Evolutionary conservation across 2,797 vertebrate species (phyloP).

Genomic region (Esox masquinongy): DNA sequence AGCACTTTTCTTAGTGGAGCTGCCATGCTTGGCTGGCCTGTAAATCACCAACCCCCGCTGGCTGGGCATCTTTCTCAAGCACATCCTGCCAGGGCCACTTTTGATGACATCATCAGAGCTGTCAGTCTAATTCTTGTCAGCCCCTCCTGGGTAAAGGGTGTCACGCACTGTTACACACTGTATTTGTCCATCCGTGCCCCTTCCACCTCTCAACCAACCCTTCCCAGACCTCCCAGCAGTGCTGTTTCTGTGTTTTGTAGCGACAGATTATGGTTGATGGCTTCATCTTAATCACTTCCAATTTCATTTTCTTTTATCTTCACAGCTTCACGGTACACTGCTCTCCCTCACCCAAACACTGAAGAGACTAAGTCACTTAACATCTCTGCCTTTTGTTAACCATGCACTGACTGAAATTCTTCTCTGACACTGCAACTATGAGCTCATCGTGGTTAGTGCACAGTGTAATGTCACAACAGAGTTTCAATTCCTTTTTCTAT

Average conservation of each 20-base stretch:
- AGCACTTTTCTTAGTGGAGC: conserved; percentile 53
- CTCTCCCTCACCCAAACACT: conserved; percentile 7
- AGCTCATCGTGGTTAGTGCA: neutral
- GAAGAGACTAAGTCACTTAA: conserved; percentile 40
- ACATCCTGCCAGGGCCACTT: conserved; percentile 58
- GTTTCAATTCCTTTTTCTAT: neutral
- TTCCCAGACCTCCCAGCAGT: conserved; percentile 49
- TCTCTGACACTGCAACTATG: neutral
- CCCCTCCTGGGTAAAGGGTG: conserved; percentile 59
- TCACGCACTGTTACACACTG: conserved; percentile 69
- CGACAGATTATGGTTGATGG: conserved; percentile 68
- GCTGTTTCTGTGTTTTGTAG: conserved; percentile 45
- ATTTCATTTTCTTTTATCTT: conserved; percentile 72
- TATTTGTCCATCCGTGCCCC: conserved; percentile 54
- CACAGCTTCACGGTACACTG: conserved; percentile 41
- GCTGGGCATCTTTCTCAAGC: conserved; percentile 50
- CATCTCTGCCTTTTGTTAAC: neutral
- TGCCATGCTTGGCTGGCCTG: conserved; percentile 60
- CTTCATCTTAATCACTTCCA: conserved; percentile 77
- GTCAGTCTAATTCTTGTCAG: conserved; percentile 64
- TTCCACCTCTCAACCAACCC: conserved; percentile 23
- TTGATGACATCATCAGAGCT: conserved; percentile 78
- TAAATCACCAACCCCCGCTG: conserved; percentile 63
- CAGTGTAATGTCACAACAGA: neutral
- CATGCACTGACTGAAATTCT: neutral